Evolutionary conservation across 2,888 invertebrate genomes (phyloP), one percentile per base, ranked within the genome.

Genomic region (Hypercompe scribonia): DNA sequence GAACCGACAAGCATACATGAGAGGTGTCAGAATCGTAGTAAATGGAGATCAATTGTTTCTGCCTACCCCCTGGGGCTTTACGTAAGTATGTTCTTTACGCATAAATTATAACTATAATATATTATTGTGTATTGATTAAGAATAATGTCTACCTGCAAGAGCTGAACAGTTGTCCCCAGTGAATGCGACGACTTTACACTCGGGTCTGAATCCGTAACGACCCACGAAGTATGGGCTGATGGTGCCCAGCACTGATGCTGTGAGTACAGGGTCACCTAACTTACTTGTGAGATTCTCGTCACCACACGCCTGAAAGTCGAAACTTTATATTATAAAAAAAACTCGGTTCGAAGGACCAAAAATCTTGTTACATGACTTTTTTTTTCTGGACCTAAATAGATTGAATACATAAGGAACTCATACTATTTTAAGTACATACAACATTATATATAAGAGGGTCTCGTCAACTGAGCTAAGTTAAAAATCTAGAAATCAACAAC

Each of bases 91-190:
- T n/a, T n/a, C n/a, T n/a, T n/a, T n/a, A n/a, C n/a, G n/a, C n/a
- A n/a, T n/a, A n/a, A n/a, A n/a, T n/a, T n/a, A n/a, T n/a, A n/a
- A n/a, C n/a, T n/a, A n/a, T n/a, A n/a, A n/a, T n/a, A n/a, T n/a
- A n/a, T n/a, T n/a, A n/a, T n/a, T n/a, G n/a, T n/a, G n/a, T 65
- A 36, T 5, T 11, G 28, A 28, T 58, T 28, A 5, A 28, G 8
- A 11, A 24, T 18, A 77, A 28, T 15, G 58, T 86, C 89, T 92
- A 97, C 98, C 98, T 79, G 97, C 97, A 34, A 98, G 93, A 0
- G 98, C 98, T 2, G 98, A 97, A 36, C 99, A 98, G 96, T 99
- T 99, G 91, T 99, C 99, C 0, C 99, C 99, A 0, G 99, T 99
- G 91, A 99, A 99, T 0, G 98, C 98, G 7, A 98, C 96, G 3